A percentile compares a stretch with the other conserved stretches of the same genome.
Conservation (phyloP, 2,797 vertebrate species). For the Pipistrellus kuhlii region DNA sequence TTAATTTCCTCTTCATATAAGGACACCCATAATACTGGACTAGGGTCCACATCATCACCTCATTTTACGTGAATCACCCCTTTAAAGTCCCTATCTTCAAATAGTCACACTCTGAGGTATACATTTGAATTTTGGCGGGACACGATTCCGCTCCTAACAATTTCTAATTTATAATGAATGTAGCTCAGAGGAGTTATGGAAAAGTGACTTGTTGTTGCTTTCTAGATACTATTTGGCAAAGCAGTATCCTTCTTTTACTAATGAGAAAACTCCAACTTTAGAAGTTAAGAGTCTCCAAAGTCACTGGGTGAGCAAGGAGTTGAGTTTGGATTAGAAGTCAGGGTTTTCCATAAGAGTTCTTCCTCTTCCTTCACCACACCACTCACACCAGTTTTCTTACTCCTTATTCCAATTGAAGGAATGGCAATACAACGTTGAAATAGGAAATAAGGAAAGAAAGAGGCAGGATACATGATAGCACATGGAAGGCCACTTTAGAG, state of each 20-base stretch:
- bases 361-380: not conserved
- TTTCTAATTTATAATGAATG: not conserved
- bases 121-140: not conserved
- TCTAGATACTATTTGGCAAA: not conserved
- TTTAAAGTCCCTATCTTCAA: not conserved
- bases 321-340: not conserved
- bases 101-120: not conserved
- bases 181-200: not conserved
- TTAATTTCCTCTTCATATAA: not conserved
- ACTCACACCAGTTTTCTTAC: not conserved
- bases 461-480: no score
- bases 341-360: not conserved
- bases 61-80: not conserved
- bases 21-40: not conserved
- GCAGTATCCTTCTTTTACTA: not conserved
- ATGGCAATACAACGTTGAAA: not conserved
- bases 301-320: not conserved
- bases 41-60: not conserved
- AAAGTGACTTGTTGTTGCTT: not conserved
- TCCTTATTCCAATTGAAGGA: not conserved
- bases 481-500: fast-evolving
- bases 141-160: not conserved
- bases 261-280: not conserved
- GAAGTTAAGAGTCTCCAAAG: not conserved
- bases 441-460: not conserved